Conservation (phyloP, 2,888 invertebrate genomes). For the Diplazon laetatorius region DNA sequence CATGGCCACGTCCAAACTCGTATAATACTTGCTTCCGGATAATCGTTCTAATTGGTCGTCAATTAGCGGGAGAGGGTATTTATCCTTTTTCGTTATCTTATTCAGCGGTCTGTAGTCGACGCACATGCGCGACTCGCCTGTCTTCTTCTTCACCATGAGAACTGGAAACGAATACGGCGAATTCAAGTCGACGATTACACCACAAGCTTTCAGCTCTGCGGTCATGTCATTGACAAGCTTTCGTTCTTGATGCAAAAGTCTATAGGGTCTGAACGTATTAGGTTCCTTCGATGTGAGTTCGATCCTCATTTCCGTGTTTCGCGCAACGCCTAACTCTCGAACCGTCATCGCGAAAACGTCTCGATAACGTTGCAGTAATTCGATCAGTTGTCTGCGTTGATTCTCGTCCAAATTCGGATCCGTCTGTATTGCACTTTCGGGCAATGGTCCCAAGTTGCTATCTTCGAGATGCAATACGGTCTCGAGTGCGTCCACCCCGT, state of each 20-base stretch:
- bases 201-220: conserved; percentile 55
- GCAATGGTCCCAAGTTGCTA: neutral
- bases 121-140: conserved; percentile 70
- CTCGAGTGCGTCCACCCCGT: neutral
- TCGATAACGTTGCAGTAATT: conserved; percentile 35
- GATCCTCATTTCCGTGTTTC: conserved; percentile 45
- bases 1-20: conserved; percentile 22
- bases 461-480: conserved; percentile 5
- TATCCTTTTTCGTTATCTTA: conserved; percentile 46
- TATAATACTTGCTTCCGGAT: conserved; percentile 17
- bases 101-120: conserved; percentile 72
- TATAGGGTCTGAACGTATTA: conserved; percentile 61
- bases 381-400: conserved; percentile 45
- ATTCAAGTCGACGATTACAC: conserved; percentile 67
- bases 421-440: conserved; percentile 18
- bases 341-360: conserved; percentile 34
- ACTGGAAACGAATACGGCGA: conserved; percentile 69
- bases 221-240: conserved; percentile 59
- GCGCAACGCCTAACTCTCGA: conserved; percentile 18
- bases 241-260: conserved; percentile 59
- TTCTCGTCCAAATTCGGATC: neutral
- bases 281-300: conserved; percentile 54
- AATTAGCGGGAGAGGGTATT: conserved; percentile 29
- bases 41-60: conserved; percentile 26
- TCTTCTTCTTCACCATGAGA: conserved; percentile 68